Percentiles rank a stretch among this genome's conserved stretches.
phyloP scores from a whole-genome alignment of 2,113 vertebrate species.

The Semnornis frantzii region DNA sequence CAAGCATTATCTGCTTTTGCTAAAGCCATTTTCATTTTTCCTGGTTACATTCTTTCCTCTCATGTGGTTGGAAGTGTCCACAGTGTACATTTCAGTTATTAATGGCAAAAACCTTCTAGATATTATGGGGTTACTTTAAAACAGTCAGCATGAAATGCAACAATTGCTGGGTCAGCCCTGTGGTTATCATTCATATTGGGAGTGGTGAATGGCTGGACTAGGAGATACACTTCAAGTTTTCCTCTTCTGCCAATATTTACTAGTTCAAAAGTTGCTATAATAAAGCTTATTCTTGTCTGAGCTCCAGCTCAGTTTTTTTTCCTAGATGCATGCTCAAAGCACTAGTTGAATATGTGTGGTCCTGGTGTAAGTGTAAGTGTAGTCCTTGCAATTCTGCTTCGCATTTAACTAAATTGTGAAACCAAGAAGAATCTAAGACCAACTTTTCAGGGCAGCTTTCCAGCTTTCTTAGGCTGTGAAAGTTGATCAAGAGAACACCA shows the following conservation, averaged over 20 bases:
- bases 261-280: slow-evolving; percentile 10
- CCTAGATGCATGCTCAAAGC: not conserved
- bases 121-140: slow-evolving; percentile 51
- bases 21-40: slow-evolving; percentile 14
- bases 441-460: slow-evolving; percentile 45
- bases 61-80: not conserved
- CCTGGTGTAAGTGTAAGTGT: not conserved
- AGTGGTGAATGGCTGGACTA: slow-evolving; percentile 11
- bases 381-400: not conserved
- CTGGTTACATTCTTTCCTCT: slow-evolving; percentile 16
- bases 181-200: slow-evolving; percentile 35
- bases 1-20: not conserved
- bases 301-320: slow-evolving; percentile 16
- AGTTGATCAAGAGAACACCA: not conserved
- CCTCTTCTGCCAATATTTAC: not conserved
- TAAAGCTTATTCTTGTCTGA: not conserved
- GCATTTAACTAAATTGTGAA: not conserved
- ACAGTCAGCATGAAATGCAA: slow-evolving; percentile 56
- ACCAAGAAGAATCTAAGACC: slow-evolving; percentile 11
- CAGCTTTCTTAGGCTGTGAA: slow-evolving; percentile 41
- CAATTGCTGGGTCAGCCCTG: slow-evolving; percentile 11
- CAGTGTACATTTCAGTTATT: slow-evolving; percentile 19
- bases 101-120: slow-evolving; percentile 43
- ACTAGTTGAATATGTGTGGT: not conserved
- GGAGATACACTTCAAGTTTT: not conserved